Evolutionary conservation across 2,113 vertebrate genomes (phyloP), one percentile per base, ranked within the genome.

Genomic region (Excalfactoria chinensis): DNA sequence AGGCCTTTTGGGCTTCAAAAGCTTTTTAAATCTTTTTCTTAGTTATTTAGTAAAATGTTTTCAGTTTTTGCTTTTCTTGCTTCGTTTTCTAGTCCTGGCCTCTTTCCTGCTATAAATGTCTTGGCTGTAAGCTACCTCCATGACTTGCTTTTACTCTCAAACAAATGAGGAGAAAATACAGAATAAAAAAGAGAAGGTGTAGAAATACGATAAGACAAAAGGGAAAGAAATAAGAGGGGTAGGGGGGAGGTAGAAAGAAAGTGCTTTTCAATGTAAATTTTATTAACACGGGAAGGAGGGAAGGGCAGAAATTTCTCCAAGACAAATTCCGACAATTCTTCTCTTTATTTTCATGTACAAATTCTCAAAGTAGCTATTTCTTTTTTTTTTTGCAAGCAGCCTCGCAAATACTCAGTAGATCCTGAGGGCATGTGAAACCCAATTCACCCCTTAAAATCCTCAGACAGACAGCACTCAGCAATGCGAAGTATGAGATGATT

Each of bases 1-100:
- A 58, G 66, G 21, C 6, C 0, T 0, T 40, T 69, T 1, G 0
- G 13, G 5, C 11, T 3, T 4, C 30, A 32, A n/a, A 11, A 79
- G 9, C 1, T 8, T 53, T 75, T 68, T 62, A 26, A 70, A 41
- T 5, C 4, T 53, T 74, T 80, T 60, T 48, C 17, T 49, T 34
- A 56, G 13, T 35, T 5, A 28, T 37, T 70, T 37, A 37, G 46
- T 35, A 20, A 37, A 9, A 41, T 13, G 0, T 88, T 83, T 86
- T 75, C 30, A 51, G 1, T 4, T 73, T 20, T 10, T 25, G 56
- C 40, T 30, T 59, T 59, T 53, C 44, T 93, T 55, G 7, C 7
- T 63, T 16, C 11, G 44, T 9, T 55, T 80, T 44, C 53, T 40
- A 55, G 13, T 3, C 5, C 8, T 49, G 17, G 4, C 13, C 68